Evolutionary conservation across 2,888 invertebrate genomes (phyloP).

Genomic region (Epirrita christyi): DNA sequence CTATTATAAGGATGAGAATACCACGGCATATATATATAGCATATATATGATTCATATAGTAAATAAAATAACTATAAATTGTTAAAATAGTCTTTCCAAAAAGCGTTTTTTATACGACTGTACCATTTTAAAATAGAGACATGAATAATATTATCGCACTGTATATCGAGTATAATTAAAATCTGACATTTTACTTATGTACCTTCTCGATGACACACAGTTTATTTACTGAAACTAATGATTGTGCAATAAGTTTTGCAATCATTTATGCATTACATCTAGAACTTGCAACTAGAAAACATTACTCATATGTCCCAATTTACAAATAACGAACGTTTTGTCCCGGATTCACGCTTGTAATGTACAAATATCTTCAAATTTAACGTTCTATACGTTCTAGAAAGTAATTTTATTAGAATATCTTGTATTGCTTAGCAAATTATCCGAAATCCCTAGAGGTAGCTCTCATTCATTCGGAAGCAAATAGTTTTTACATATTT

Average conservation of each 20-base stretch:
- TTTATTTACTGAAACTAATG: constrained; percentile 29
- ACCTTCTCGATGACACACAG: constrained; percentile 19
- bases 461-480: too few relatives aligned
- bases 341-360: not conserved
- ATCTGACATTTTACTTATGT: constrained; percentile 30
- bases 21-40: too few relatives aligned
- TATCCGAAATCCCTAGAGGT: too few relatives aligned
- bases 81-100: too few relatives aligned
- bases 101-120: constrained; percentile 36
- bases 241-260: constrained; percentile 14
- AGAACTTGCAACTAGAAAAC: constrained; percentile 4
- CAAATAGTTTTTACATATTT: too few relatives aligned
- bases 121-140: constrained; percentile 57
- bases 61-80: too few relatives aligned
- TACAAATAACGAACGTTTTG: not conserved
- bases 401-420: too few relatives aligned
- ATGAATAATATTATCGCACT: constrained; percentile 57
- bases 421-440: too few relatives aligned
- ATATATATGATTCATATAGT: too few relatives aligned
- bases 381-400: too few relatives aligned
- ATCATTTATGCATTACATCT: not conserved
- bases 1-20: too few relatives aligned
- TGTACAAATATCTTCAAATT: too few relatives aligned
- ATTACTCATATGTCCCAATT: not conserved
- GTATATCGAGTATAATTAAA: constrained; percentile 47